Conservation (phyloP, 2,797 vertebrate genomes). For the Cryptoblepharus egeriae region DNA sequence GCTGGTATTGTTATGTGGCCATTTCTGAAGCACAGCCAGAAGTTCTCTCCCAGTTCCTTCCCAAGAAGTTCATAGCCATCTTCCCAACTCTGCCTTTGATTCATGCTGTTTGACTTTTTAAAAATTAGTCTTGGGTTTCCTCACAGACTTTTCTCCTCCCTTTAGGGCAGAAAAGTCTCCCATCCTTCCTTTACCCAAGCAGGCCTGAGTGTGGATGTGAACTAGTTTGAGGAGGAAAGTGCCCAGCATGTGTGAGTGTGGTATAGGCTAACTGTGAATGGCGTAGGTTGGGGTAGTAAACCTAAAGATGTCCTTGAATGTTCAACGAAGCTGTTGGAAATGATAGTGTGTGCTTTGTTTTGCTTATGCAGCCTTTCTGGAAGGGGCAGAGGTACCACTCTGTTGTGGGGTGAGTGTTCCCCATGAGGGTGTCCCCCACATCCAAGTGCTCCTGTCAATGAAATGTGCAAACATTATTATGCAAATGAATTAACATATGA, state of each 20-base stretch:
- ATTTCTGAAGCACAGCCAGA: constrained; percentile 14
- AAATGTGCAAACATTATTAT: neutral
- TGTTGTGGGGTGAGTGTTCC: no score
- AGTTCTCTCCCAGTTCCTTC: neutral
- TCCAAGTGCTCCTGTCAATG: neutral
- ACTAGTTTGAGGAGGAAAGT: neutral
- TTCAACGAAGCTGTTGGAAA: neutral
- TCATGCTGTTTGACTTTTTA: constrained; percentile 2
- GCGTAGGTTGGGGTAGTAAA: neutral
- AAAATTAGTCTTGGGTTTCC: neutral
- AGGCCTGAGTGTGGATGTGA: neutral
- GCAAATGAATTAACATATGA: neutral
- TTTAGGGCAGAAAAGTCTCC: neutral
- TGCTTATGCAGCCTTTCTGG: neutral
- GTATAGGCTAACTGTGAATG: neutral
- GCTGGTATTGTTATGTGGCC: neutral
- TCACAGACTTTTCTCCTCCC: neutral
- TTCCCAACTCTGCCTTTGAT: neutral
- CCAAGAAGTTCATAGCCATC: neutral
- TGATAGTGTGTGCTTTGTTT: neutral
- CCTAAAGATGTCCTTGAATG: neutral
- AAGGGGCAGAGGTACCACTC: neutral
- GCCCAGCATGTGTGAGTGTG: neutral
- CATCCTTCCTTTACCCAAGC: neutral
- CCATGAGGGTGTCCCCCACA: no score